A percentile compares a stretch with the other conserved stretches of the same genome.
Conservation (phyloP, 1,140 invertebrate species). For the Armadillidium nasatum region DNA sequence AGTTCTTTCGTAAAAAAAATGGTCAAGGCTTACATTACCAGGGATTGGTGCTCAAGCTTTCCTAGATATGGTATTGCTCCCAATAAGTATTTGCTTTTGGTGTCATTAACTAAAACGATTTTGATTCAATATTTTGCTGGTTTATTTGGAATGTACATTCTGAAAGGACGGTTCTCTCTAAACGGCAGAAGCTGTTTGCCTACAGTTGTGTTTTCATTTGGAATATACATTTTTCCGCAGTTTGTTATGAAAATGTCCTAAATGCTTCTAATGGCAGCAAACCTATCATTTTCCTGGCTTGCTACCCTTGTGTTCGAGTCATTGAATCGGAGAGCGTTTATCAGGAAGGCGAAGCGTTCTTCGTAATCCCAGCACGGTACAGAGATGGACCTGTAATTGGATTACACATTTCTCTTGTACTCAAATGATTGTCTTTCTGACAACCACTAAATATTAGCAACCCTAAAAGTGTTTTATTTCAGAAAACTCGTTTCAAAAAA, state of each 20-base stretch:
- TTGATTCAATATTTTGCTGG: too few species aligned
- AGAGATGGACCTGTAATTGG: constrained; percentile 7
- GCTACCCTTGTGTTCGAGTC: constrained; percentile 38
- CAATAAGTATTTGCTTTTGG: too few species aligned
- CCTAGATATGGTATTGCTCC: too few species aligned
- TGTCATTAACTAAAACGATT: too few species aligned
- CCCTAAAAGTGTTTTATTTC: constrained; percentile 29
- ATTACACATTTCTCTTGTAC: constrained; percentile 26
- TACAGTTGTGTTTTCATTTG: constrained; percentile 30
- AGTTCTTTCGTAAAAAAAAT: too few species aligned
- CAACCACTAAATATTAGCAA: constrained; percentile 26
- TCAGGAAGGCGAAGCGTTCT: constrained; percentile 22
- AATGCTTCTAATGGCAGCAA: constrained; percentile 43
- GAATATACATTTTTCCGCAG: constrained; percentile 18
- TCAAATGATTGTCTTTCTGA: constrained; percentile 22
- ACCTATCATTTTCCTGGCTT: constrained; percentile 39
- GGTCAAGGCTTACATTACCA: too few species aligned
- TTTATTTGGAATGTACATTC: too few species aligned
- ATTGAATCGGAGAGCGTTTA: constrained; percentile 42
- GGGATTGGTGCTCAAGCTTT: too few species aligned
- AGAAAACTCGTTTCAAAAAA: background rate
- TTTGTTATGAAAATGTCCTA: constrained; percentile 40
- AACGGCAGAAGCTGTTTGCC: background rate
- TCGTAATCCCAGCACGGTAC: constrained; percentile 31
- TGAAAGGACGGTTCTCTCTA: too few species aligned